Evolutionary conservation across 2,888 invertebrate species (phyloP).

Genomic region (Corbicula japonica): DNA sequence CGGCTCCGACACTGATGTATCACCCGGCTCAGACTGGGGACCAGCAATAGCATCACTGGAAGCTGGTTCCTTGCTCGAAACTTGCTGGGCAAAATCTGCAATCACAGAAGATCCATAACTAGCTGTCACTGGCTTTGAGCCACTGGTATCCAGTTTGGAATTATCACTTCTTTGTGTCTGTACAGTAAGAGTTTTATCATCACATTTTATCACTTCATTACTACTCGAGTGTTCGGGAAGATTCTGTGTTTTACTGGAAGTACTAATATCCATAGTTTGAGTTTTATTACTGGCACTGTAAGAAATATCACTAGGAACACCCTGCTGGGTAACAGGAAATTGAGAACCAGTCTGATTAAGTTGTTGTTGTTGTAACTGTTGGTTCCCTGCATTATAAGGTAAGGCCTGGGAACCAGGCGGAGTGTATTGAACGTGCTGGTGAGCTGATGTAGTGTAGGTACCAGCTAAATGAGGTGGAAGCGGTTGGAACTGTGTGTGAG

Average conservation of each 20-base stretch:
- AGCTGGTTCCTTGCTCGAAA: constrained; percentile 22
- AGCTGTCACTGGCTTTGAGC: too few species aligned
- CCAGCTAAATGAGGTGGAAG: constrained; percentile 36
- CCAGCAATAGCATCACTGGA: background rate
- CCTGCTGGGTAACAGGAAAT: constrained; percentile 9
- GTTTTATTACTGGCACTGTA: constrained; percentile 5
- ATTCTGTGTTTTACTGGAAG: background rate
- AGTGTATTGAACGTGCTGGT: constrained; percentile 47
- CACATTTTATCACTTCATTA: too few species aligned
- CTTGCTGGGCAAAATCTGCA: constrained; percentile 55
- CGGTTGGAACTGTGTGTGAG: constrained; percentile 60
- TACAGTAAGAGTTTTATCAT: too few species aligned
- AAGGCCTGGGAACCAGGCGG: constrained; percentile 39
- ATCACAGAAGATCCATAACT: constrained; percentile 59
- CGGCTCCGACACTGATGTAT: background rate
- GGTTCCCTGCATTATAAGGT: constrained; percentile 45
- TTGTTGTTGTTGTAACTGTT: constrained; percentile 38
- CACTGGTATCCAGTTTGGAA: too few species aligned
- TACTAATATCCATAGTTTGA: background rate
- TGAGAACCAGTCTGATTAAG: constrained; percentile 14
- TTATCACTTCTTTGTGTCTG: too few species aligned
- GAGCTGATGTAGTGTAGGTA: constrained; percentile 61
- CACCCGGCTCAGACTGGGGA: background rate
- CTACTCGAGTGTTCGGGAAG: too few species aligned
- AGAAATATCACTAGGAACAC: constrained; percentile 23